Evolutionary conservation across 2,888 invertebrate genomes (phyloP).

Genomic region (Antitype chi): DNA sequence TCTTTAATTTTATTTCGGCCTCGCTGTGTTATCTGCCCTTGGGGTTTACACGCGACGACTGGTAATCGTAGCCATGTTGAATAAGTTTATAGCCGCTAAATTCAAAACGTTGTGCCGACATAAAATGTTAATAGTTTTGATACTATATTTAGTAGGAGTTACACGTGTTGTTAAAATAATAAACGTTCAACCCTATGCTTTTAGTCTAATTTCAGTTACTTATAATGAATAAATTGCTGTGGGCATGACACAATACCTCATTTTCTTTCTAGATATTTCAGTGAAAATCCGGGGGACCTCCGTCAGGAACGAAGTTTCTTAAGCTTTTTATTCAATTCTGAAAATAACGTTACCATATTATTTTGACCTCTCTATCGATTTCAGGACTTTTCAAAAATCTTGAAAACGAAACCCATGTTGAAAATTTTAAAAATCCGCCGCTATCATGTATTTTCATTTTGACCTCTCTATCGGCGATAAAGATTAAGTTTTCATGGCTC

Average conservation of each 20-base stretch:
- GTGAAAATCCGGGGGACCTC: too few relatives aligned
- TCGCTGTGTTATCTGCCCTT: slow-evolving; percentile 76
- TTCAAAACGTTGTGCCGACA: slow-evolving; percentile 49
- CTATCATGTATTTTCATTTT: too few relatives aligned
- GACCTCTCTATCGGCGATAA: too few relatives aligned
- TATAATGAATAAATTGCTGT: slow-evolving; percentile 1
- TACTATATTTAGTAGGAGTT: slow-evolving; percentile 49
- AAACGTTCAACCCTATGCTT: slow-evolving; percentile 2
- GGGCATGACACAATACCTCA: not conserved
- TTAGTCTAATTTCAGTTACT: slow-evolving; percentile 8
- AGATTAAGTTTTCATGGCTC: too few relatives aligned
- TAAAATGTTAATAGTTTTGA: slow-evolving; percentile 58
- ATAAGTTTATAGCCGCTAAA: slow-evolving; percentile 64
- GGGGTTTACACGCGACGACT: slow-evolving; percentile 71
- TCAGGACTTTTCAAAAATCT: too few relatives aligned
- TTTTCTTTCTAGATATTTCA: not conserved
- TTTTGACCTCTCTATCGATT: too few relatives aligned
- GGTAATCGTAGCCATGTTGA: slow-evolving; percentile 63
- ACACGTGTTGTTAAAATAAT: slow-evolving; percentile 37
- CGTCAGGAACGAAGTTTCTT: too few relatives aligned
- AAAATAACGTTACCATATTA: too few relatives aligned
- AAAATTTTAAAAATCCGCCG: too few relatives aligned
- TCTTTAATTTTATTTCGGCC: slow-evolving; percentile 86
- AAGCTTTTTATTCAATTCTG: too few relatives aligned
- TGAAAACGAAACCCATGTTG: too few relatives aligned